Conservation (phyloP, 2,888 invertebrate species). For the Blastobasis adustella region DNA sequence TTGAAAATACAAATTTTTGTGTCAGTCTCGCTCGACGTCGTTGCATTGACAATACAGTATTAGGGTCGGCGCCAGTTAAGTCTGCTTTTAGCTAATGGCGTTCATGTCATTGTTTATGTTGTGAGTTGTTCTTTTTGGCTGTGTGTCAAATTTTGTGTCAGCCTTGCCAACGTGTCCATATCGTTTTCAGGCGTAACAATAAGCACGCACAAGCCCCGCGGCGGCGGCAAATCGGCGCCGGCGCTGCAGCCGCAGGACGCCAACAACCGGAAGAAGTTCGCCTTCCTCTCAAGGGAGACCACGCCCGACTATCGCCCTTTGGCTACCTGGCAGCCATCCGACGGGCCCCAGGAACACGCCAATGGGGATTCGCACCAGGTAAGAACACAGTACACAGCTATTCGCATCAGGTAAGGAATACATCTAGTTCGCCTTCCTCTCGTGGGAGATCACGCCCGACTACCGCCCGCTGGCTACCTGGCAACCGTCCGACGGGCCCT, state of each 20-base stretch:
- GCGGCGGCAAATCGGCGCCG: constrained; percentile 67
- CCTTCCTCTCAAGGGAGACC: constrained; percentile 89
- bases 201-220: constrained; percentile 81
- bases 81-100: no score
- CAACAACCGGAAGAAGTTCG: constrained; percentile 90
- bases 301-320: constrained; percentile 89
- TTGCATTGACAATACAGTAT: no score
- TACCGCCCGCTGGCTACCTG: constrained; percentile 82
- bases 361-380: constrained; percentile 27
- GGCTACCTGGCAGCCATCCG: constrained; percentile 65
- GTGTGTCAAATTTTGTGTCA: no score
- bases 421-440: constrained; percentile 90
- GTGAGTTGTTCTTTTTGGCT: no score
- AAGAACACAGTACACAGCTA: constrained; percentile 4
- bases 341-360: constrained; percentile 12
- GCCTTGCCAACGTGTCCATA: background rate
- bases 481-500: constrained; percentile 46
- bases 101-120: no score
- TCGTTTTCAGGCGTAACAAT: constrained; percentile 78
- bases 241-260: constrained; percentile 76
- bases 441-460: constrained; percentile 90
- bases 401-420: constrained; percentile 78
- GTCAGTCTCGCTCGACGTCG: no score
- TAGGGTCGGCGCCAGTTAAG: no score
- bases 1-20: no score